Base-by-base conservation (phyloP, 2,888 invertebrate genomes). In the Holacanthella duospinosa region DNA sequence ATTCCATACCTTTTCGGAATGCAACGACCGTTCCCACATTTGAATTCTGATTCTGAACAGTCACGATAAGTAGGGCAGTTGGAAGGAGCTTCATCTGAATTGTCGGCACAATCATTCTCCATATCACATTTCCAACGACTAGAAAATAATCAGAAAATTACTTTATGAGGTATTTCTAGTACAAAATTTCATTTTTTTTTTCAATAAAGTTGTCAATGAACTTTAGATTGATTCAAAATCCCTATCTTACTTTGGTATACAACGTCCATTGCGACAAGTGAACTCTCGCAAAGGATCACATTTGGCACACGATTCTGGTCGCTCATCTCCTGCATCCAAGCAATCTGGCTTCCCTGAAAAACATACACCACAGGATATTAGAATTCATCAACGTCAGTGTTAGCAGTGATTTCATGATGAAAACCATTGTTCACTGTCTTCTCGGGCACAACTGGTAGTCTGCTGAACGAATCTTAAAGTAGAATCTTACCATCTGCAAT, bases 71-170 rank as follows among this genome's bases (percentile, higher is more conserved):
- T 74, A 87, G 86, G 71, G 77, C 95, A 96, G 36, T 89, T 80
- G 0, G 84, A 79, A 71, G 89, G 88, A 1, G 84, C 79, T 77
- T 94, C 93, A 76, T 99, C 97, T 61, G 89, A 88, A 54, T 89
- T 89, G 77, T 97, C 97, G 0, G 93, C 90, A 74, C 97, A 97
- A 76, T 97, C 96, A 74, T 95, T 93, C 29, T 95, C 92, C 77
- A 93, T 94, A 76, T 97, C 96, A 76, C 96, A 97, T 72, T 87
- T 83, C 94, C 94, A 95, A 75, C 93, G 88, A 73, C 76, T 75
- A 65, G 6, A 62, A 60, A n/a, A 76, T 75, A 64, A 74, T 73
- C 65, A 48, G n/a, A 48, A 61, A 29, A 55, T 16, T 12, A n/a
- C 44, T 57, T n/a, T n/a, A n/a, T n/a, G n/a, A n/a, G n/a, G n/a